Evolutionary conservation across 2,113 vertebrate species (phyloP).

Genomic region (Neotoma lepida): DNA sequence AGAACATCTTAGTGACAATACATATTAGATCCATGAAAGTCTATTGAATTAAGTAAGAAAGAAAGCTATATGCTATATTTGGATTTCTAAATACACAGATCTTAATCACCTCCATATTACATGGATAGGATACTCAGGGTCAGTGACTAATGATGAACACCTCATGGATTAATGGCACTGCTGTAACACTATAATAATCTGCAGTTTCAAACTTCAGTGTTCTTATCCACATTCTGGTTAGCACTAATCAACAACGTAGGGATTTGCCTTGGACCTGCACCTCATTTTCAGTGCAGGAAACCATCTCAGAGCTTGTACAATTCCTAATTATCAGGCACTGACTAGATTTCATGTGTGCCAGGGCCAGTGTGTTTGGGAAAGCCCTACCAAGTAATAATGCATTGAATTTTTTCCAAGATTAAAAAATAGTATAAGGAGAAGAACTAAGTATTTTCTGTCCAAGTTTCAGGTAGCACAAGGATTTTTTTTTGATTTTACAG

Average conservation of each 20-base stretch:
- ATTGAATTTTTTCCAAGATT: neutral
- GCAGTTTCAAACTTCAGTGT: neutral
- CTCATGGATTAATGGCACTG: neutral
- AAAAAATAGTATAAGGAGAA: neutral
- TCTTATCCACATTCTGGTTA: constrained; percentile 26
- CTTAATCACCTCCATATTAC: constrained; percentile 19
- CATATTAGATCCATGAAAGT: neutral
- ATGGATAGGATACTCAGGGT: neutral
- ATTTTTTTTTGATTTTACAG: constrained; percentile 1
- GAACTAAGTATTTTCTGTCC: neutral
- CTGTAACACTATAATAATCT: constrained; percentile 12
- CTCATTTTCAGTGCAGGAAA: neutral
- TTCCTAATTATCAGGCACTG: neutral
- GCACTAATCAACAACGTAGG: neutral
- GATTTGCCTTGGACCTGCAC: constrained; percentile 26
- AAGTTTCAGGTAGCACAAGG: neutral
- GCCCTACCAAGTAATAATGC: neutral
- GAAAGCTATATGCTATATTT: constrained; percentile 40
- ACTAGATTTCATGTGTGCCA: neutral
- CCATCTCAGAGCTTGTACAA: constrained; percentile 3
- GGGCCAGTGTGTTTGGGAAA: neutral
- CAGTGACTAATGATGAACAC: neutral
- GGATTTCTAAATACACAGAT: constrained; percentile 9
- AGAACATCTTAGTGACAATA: constrained; percentile 23
- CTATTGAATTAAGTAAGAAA: constrained; percentile 13